These are phyloP conservation scores for Pterocles orientalis DNA, from an alignment of 2,113 vertebrate species.

Conservation along the genomic window DNA sequence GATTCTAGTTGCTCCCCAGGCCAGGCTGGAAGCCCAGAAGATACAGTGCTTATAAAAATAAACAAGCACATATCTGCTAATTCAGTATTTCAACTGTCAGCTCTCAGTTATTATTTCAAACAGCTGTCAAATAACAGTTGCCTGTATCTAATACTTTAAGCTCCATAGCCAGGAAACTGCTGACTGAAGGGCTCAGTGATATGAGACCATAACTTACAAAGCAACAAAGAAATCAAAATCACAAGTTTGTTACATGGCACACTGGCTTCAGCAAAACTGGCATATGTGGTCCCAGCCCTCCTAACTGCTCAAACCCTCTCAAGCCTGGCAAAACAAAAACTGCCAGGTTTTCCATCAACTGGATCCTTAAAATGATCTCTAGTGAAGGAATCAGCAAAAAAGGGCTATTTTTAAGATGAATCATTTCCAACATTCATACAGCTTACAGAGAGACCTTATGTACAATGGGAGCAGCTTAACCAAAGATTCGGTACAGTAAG, in stretches of 20 bases:
- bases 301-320: background rate
- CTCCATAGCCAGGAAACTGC: background rate
- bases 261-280: background rate
- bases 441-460: background rate
- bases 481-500: background rate
- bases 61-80: background rate
- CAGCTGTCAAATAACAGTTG: conserved; percentile 12
- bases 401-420: background rate
- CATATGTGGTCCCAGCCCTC: background rate
- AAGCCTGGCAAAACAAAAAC: background rate
- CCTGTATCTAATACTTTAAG: conserved; percentile 12
- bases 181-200: background rate
- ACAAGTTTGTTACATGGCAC: background rate
- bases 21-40: background rate
- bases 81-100: conserved; percentile 9
- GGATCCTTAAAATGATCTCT: background rate
- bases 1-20: background rate
- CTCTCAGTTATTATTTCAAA: conserved; percentile 25
- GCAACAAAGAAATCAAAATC: background rate
- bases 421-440: background rate
- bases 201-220: background rate
- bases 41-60: background rate
- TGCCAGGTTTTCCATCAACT: background rate
- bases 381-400: background rate
- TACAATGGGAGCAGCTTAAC: background rate